Evolutionary conservation across 2,888 invertebrate species (phyloP).

Genomic region (Hofmannophila pseudospretella): DNA sequence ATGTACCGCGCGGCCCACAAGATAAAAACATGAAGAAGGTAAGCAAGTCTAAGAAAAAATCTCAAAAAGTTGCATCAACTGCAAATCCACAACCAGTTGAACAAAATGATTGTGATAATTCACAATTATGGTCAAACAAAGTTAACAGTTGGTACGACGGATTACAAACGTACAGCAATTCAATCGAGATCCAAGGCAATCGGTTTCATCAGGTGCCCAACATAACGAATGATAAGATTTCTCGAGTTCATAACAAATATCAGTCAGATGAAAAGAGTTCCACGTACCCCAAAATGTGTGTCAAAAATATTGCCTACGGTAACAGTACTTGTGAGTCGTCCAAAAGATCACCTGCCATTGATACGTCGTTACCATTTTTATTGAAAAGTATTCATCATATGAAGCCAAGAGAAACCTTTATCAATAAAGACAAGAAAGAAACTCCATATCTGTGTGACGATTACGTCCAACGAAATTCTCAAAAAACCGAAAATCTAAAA

Average conservation of each 20-base stretch:
- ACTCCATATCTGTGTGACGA: neutral
- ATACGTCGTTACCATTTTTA: neutral
- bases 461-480: neutral
- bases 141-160: conserved; percentile 40
- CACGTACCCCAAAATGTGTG: conserved; percentile 12
- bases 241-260: neutral
- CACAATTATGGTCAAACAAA: conserved; percentile 19
- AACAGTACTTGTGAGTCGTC: conserved; percentile 5
- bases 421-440: neutral
- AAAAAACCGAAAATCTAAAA: neutral
- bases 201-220: neutral
- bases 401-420: neutral
- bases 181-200: neutral
- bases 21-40: neutral
- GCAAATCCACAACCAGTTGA: conserved; percentile 3
- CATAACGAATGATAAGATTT: neutral
- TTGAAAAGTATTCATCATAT: neutral
- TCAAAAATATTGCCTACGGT: conserved; percentile 12
- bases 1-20: conserved; percentile 33
- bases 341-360: neutral
- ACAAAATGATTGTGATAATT: conserved; percentile 6
- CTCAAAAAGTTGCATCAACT: neutral
- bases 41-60: neutral
- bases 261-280: no score
- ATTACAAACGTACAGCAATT: conserved; percentile 14